Conservation (phyloP, 2,888 invertebrate species). For the Drosophila yooni region DNA sequence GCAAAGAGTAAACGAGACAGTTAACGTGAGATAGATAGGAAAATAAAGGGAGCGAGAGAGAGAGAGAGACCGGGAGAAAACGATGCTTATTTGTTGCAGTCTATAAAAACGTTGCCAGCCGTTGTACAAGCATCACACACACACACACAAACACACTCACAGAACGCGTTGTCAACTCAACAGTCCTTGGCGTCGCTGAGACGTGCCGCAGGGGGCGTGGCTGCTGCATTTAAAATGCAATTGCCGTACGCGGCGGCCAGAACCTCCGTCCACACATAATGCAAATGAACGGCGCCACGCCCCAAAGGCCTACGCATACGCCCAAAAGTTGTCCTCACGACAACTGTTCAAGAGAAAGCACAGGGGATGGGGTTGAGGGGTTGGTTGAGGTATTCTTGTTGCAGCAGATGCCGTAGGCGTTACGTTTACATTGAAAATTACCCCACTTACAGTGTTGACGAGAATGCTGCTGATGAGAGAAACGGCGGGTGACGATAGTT, state of each 20-base stretch:
- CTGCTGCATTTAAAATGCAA: constrained; percentile 76
- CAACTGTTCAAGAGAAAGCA: constrained; percentile 2
- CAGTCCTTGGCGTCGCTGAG: constrained; percentile 28
- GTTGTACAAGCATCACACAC: constrained; percentile 42
- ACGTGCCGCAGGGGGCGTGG: constrained; percentile 53
- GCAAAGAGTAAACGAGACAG: background rate
- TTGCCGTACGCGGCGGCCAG: constrained; percentile 51
- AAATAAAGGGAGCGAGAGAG: background rate
- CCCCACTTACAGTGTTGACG: constrained; percentile 77
- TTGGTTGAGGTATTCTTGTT: constrained; percentile 24
- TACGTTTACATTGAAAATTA: constrained; percentile 80
- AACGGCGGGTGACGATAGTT: background rate
- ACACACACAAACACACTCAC: constrained; percentile 8
- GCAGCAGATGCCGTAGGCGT: constrained; percentile 70
- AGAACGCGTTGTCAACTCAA: constrained; percentile 46
- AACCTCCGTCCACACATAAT: constrained; percentile 46
- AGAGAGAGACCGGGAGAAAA: constrained; percentile 2
- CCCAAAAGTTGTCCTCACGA: constrained; percentile 48
- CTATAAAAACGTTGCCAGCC: constrained; percentile 69
- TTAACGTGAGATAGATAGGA: background rate
- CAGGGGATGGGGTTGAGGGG: background rate
- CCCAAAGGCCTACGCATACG: constrained; percentile 58
- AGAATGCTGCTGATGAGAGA: constrained; percentile 46
- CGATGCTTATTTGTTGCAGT: constrained; percentile 49
- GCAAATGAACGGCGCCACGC: constrained; percentile 72